phyloP scores from a whole-genome alignment of 2,888 invertebrate genomes.

The Isoperla grammatica region DNA sequence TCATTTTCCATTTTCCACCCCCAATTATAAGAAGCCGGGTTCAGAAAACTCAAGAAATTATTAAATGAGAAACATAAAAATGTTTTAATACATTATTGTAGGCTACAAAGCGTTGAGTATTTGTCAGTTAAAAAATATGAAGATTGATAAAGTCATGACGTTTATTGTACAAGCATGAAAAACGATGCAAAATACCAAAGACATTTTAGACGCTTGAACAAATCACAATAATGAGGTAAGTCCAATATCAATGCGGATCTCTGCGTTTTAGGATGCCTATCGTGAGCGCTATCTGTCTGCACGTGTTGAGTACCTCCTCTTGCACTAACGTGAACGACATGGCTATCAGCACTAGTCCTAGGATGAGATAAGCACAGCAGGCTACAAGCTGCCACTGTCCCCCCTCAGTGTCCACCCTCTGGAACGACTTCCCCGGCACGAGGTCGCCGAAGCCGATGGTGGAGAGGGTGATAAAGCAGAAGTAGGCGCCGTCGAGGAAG shows the following conservation, averaged over 20 bases:
- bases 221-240: neutral
- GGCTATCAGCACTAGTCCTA: constrained; percentile 74
- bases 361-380: constrained; percentile 71
- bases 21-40: too few species aligned
- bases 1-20: too few species aligned
- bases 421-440: constrained; percentile 52
- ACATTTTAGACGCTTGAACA: neutral
- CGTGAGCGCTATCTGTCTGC: constrained; percentile 42
- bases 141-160: neutral
- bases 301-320: constrained; percentile 60
- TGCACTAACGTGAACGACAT: constrained; percentile 81
- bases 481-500: constrained; percentile 74
- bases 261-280: constrained; percentile 60
- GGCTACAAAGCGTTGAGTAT: too few species aligned
- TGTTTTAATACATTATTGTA: too few species aligned
- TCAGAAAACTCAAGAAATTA: too few species aligned
- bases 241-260: constrained; percentile 29
- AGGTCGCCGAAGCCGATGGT: constrained; percentile 79
- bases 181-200: neutral
- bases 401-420: constrained; percentile 39
- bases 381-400: constrained; percentile 69
- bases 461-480: constrained; percentile 77
- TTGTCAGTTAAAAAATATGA: neutral
- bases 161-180: constrained; percentile 3
- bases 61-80: too few species aligned